Conservation (phyloP, 2,888 invertebrate species). For the Mantis religiosa region DNA sequence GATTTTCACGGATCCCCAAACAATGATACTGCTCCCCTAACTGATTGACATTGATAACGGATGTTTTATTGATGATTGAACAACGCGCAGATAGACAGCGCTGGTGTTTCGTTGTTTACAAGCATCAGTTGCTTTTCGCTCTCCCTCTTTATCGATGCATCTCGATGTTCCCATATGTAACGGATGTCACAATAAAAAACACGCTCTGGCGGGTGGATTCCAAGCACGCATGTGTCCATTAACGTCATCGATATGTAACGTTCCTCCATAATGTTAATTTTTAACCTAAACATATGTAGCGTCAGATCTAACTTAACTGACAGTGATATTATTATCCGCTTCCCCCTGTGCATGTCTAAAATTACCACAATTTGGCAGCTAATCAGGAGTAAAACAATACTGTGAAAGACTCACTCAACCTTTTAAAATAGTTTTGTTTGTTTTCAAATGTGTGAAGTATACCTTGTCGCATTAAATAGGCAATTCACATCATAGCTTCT, state of each 20-base stretch:
- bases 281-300: background rate
- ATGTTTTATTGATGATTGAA: background rate
- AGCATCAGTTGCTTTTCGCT: background rate
- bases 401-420: too few species aligned
- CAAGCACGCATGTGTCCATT: background rate
- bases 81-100: background rate
- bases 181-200: background rate
- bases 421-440: too few species aligned
- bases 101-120: background rate
- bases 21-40: background rate
- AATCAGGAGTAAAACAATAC: too few species aligned
- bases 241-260: background rate
- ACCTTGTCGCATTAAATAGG: too few species aligned
- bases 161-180: background rate
- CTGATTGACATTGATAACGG: background rate
- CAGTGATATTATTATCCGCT: background rate
- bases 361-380: too few species aligned
- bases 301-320: background rate
- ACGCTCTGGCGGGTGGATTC: background rate
- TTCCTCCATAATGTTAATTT: background rate
- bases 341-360: too few species aligned
- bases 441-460: too few species aligned
- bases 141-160: background rate
- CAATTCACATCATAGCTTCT: too few species aligned
- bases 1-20: background rate